Base-by-base conservation (phyloP, 2,797 vertebrate genomes). In the Lepilemur ruficaudatus region DNA sequence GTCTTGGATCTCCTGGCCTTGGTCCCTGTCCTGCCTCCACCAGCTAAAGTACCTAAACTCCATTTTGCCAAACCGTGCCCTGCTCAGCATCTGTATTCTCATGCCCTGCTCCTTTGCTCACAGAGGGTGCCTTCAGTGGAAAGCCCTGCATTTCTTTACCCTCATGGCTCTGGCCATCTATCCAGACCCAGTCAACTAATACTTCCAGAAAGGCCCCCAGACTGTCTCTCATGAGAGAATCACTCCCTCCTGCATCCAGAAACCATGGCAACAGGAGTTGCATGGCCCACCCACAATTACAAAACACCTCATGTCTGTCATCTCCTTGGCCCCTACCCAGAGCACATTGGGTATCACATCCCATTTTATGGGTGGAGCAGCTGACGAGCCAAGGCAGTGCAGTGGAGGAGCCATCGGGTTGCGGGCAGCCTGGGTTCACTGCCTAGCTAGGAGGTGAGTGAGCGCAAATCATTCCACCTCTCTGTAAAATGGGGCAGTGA, bases 281-380 rank as follows among this genome's bases (percentile, higher is more conserved):
- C 32, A 80, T 32, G 43, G 52, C 14, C 55, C 48, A 78, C 23
- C 84, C n/a, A 4, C 5, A 22, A 61, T 78, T 86, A 30, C 1
- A 83, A 14, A 83, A 61, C 50, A 23, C 52, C 25, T 18, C 10
- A 32, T 69, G 15, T 41, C 48, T 30, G 20, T 92, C 48, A 76
- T 82, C 35, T 70, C n/a, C 52, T 88, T 52, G 50, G 50, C 52
- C 79, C 38, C 30, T 75, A 43, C 25, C 35, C 52, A 57, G 43
- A 72, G 84, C 55, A 72, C 28, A 57, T 18, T 52, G 35, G 63
- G 10, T 83, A 18, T 70, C 79, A 35, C 22, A 94, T n/a, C 63
- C 38, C 32, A n/a, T 91, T 95, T 93, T 94, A 89, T 78, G 88
- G 7, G 28, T 80, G 41, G 83, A 88, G 43, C 43, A n/a, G 9